phyloP scores from a whole-genome alignment of 2,888 invertebrate genomes.

The Drosophila pseudotalamancana region DNA sequence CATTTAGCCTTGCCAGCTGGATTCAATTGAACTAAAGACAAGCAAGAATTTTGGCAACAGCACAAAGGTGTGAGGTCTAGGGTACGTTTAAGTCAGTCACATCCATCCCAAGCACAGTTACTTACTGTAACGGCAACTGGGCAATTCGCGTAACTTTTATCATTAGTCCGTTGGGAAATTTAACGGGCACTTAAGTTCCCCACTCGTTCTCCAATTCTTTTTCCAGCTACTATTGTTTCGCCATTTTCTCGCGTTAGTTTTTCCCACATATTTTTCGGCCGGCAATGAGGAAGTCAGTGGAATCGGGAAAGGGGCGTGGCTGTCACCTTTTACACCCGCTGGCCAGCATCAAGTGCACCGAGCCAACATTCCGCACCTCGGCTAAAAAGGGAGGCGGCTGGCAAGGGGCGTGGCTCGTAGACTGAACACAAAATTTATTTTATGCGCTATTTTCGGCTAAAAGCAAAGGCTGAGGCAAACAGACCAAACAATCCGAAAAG shows the following conservation, averaged over 20 bases:
- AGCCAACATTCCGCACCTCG: conserved; percentile 31
- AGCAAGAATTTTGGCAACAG: too few species aligned
- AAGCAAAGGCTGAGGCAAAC: conserved; percentile 14
- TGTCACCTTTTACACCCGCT: conserved; percentile 71
- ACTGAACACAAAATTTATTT: conserved; percentile 71
- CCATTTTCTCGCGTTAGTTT: conserved; percentile 56
- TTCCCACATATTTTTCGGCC: conserved; percentile 21
- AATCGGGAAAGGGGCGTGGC: conserved; percentile 14
- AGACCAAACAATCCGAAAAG: conserved; percentile 50
- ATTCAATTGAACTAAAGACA: too few species aligned
- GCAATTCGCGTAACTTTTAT: conserved; percentile 76
- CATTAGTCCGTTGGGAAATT: conserved; percentile 83
- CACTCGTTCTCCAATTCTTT: conserved; percentile 67
- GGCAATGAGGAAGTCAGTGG: not conserved
- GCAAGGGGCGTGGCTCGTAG: conserved; percentile 4
- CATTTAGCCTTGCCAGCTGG: too few species aligned
- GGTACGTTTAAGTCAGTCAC: too few species aligned
- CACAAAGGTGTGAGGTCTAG: too few species aligned
- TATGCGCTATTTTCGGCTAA: conserved; percentile 59
- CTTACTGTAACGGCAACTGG: conserved; percentile 24
- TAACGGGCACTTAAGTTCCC: conserved; percentile 82
- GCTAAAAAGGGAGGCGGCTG: not conserved
- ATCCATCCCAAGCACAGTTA: too few species aligned
- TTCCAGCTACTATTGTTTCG: conserved; percentile 66
- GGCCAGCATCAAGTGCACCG: conserved; percentile 52